Evolutionary conservation across 2,797 vertebrate species (phyloP).

Genomic region (Eleutherodactylus coqui): DNA sequence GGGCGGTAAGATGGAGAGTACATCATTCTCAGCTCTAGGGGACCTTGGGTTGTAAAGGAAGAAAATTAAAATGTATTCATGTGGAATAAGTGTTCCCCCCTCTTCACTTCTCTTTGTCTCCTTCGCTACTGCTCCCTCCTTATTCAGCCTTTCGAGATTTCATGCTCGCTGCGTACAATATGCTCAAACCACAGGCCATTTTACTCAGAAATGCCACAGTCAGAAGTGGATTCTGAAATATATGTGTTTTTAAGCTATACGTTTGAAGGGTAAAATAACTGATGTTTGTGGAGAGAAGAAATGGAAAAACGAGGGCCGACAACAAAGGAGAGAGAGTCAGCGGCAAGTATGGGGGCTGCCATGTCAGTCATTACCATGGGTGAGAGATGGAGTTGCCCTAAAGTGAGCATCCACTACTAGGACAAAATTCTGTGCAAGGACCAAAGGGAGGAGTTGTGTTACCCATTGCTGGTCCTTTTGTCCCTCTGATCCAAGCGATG

Average conservation of each 20-base stretch:
- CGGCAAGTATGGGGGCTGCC: background rate
- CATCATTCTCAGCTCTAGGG: conserved; percentile 57
- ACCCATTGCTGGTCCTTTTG: too few relatives aligned
- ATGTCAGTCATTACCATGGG: background rate
- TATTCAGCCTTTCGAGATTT: conserved; percentile 52
- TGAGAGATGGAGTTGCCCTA: too few relatives aligned
- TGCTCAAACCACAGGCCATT: conserved; percentile 50
- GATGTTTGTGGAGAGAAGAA: background rate
- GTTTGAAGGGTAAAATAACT: background rate
- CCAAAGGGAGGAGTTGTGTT: too few relatives aligned
- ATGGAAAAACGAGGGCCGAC: background rate
- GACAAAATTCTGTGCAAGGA: too few relatives aligned
- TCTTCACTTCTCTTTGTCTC: conserved; percentile 45
- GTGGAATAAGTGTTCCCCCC: conserved; percentile 62
- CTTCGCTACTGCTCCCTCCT: conserved; percentile 2
- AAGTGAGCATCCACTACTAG: too few relatives aligned
- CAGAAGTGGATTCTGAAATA: conserved; percentile 27
- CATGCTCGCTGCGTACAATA: conserved; percentile 48
- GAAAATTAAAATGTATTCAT: conserved; percentile 63
- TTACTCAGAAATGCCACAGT: conserved; percentile 30
- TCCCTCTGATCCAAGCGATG: too few relatives aligned
- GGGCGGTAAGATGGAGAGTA: conserved; percentile 15
- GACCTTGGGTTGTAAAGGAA: conserved; percentile 57
- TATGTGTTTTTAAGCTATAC: conserved; percentile 26
- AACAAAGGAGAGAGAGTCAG: background rate